Evolutionary conservation across 1,140 invertebrate genomes (phyloP), one percentile per base, ranked within the genome.

Genomic region (Drosophila tsacasi): DNA sequence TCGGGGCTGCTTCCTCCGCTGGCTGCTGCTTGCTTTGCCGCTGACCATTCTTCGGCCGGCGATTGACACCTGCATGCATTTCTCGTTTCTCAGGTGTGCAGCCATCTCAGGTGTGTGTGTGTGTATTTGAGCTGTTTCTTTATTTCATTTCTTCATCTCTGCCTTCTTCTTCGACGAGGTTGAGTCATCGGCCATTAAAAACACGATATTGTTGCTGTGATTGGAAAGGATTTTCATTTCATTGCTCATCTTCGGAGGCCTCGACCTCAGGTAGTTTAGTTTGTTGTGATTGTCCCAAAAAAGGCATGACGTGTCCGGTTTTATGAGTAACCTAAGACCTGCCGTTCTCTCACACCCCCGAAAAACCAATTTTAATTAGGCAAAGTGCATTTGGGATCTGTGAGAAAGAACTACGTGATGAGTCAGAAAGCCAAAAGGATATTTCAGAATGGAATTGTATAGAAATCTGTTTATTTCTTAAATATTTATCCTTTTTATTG

Each of bases 11-110:
- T 61, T 68, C 60, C 76, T 74, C 37, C 58, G 37, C 76, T 64
- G 40, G 21, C 23, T 66, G 62, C 63, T 54, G 50, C 44, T 54
- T 52, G n/a, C 27, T 13, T 27, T 52, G 32, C 64, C 52, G 67
- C 84, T 89, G 81, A 65, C 84, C 84, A 84, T 87, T 87, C 84
- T 89, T 89, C 72, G 61, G 63, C 65, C 82, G 77, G 66, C 85
- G 85, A 90, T 89, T 90, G 85, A 90, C 85, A 90, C 85, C 85
- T 90, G 85, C 85, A 90, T 90, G 85, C 85, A 90, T 90, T 90
- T 90, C 85, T 90, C 81, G 85, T 90, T 90, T 90, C 85, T 90
- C 85, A 90, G 85, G 85, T 90, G 85, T 90, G 85, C 85, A 76
- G 68, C 79, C 65, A 44, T 71, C 75, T 80, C 81, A 85, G 83